Evolutionary conservation across 2,888 invertebrate genomes (phyloP), one percentile per base, ranked within the genome.

Genomic region (Lordiphosa andalusiaca): DNA sequence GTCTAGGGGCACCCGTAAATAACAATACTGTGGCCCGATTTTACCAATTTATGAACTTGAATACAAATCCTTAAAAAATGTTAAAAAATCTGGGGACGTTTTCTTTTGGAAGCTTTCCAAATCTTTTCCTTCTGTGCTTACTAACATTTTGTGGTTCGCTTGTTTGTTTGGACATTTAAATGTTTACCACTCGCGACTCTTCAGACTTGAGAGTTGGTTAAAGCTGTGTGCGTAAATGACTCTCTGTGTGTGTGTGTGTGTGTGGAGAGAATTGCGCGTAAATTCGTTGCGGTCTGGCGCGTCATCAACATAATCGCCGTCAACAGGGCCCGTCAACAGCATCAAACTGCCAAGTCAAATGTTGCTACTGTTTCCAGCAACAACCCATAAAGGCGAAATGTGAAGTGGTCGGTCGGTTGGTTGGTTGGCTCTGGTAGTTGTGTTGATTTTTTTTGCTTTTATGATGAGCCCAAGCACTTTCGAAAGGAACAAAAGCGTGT

Each of bases 221-320:
- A 44, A 51, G 33, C 37, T 44, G 59, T 13, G 33, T 42, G 21
- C 21, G 42, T 39, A 3, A 19, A n/a, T 23, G 21, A 16, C 16
- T 16, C n/a, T 23, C n/a, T 36, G 25, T 42, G 12, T 21, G 21
- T 36, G 21, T 23, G 21, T 36, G 25, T 42, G 12, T 21, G 21
- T 36, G 47, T 42, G 59, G 59, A 75, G 75, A 74, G 80, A 80
- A 81, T 83, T 77, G 84, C 81, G 84, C 84, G 80, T 77, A 81
- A 84, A 77, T 84, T 80, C 65, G 80, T 81, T 80, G 80, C 84
- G 80, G 80, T 80, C 71, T 71, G 57, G 82, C 64, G 69, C 81
- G 81, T 80, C 80, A 80, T 80, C 81, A 80, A 80, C 80, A 71
- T 84, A 80, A 80, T 84, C 80, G 78, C 83, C 83, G 78, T 82